Evolutionary conservation across 2,113 vertebrate genomes (phyloP), one percentile per base, ranked within the genome.

Genomic region (Nothocercus julius): DNA sequence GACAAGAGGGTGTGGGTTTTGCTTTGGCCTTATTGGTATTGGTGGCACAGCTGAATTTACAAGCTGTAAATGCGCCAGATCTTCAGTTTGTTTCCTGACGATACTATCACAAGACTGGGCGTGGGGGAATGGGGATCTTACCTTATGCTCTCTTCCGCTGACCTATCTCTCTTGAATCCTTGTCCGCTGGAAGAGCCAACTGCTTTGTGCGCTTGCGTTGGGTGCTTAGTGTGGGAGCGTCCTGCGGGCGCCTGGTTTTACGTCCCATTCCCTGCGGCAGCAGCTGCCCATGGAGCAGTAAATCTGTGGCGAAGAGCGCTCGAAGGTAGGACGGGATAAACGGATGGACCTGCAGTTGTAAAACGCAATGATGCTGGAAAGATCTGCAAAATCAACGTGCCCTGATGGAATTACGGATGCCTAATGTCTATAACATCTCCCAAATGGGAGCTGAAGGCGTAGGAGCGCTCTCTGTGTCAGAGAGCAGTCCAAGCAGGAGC

Each of bases 171-270:
- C 40, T 19, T 61, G 13, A 80, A 40, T 92, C 77, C 30, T 44
- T 20, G 13, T 44, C 34, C 49, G 11, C 64, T 77, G 58, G 66
- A 80, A 4, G 4, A 80, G 79, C 58, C 69, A 9, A 68, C 61
- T 64, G 42, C 22, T 75, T 8, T 73, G 17, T 27, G 69, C 76
- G 62, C 38, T 44, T 30, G 25, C 21, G n/a, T 47, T 89, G 5
- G 0, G 0, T 47, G 61, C 0, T 0, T 24, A 1, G 45, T 25
- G 40, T 0, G 0, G 67, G 68, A 68, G 21, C n/a, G 2, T 67
- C 79, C 81, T 77, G 67, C 70, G 49, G 81, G 32, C 82, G 44
- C 67, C 27, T 49, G 7, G 82, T 72, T 85, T 83, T 63, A 73
- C 59, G 7, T 89, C 68, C 72, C 32, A 3, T 77, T 87, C 73